Conservation (phyloP, 2,113 vertebrate species). For the Limnothrissa miodon region DNA sequence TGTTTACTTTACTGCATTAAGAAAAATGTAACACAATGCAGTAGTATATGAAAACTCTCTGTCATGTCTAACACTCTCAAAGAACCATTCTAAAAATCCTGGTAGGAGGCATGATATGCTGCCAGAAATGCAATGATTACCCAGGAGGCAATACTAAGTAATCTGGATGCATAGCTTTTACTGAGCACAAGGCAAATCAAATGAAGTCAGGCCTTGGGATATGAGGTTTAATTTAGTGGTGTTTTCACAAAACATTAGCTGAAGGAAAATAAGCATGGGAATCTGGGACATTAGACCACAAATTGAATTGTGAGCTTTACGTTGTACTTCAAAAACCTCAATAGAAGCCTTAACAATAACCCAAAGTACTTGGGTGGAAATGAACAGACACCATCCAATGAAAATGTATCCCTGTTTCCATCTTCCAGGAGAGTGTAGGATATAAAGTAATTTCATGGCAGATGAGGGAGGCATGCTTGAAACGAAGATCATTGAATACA, state of each 20-base stretch:
- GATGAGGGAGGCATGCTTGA: too few species aligned
- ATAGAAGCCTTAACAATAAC: not conserved
- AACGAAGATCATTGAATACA: too few species aligned
- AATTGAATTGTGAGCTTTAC: not conserved
- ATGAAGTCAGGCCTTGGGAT: not conserved
- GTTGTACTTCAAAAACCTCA: not conserved
- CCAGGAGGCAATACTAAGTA: not conserved
- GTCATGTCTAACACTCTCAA: not conserved
- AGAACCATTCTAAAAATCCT: too few species aligned
- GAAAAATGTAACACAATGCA: not conserved
- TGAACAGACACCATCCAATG: not conserved
- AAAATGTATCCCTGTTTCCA: not conserved
- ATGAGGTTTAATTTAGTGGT: not conserved
- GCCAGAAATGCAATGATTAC: not conserved
- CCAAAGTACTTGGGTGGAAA: not conserved
- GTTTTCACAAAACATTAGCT: not conserved
- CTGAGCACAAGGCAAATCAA: not conserved
- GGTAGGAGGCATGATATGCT: not conserved
- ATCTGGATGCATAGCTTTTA: not conserved
- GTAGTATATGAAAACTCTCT: not conserved
- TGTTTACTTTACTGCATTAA: not conserved
- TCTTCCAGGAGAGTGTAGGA: too few species aligned
- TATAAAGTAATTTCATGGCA: not conserved
- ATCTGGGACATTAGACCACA: not conserved
- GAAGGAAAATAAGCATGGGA: not conserved